Conservation (phyloP, 2,797 vertebrate species). For the Xenentodon cancila region DNA sequence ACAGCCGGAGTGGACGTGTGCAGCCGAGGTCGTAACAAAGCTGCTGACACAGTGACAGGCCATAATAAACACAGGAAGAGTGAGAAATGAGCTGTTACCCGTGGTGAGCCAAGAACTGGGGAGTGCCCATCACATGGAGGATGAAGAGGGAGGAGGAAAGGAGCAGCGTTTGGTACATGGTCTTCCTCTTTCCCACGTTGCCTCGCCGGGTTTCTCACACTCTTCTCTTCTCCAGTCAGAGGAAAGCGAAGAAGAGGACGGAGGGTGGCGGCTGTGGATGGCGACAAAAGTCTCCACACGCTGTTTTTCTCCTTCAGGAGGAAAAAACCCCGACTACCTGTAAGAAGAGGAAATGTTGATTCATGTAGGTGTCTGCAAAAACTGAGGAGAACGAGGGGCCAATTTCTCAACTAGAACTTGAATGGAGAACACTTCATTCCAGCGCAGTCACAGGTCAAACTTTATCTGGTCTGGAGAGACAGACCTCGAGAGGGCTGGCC, state of each 20-base stretch:
- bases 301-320: conserved; percentile 38
- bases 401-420: neutral
- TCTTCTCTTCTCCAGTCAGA: conserved; percentile 51
- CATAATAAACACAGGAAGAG: conserved; percentile 58
- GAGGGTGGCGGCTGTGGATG: conserved; percentile 8
- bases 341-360: neutral
- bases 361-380: fast-evolving
- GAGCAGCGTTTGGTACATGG: conserved; percentile 77
- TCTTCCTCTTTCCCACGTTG: conserved; percentile 74
- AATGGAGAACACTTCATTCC: conserved; percentile 15
- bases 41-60: conserved; percentile 21
- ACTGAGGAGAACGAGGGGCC: neutral
- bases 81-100: conserved; percentile 70
- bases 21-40: neutral
- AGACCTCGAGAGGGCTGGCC: conserved; percentile 3
- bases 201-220: conserved; percentile 57
- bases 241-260: conserved; percentile 39
- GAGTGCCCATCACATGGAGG: conserved; percentile 74
- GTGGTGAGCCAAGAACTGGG: conserved; percentile 72
- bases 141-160: conserved; percentile 80
- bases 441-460: conserved; percentile 20
- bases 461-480: conserved; percentile 17
- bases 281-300: conserved; percentile 42
- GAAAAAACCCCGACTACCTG: conserved; percentile 67
- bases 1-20: conserved; percentile 13